Conservation (phyloP, 2,113 vertebrate genomes). For the Dromiciops gliroides region DNA sequence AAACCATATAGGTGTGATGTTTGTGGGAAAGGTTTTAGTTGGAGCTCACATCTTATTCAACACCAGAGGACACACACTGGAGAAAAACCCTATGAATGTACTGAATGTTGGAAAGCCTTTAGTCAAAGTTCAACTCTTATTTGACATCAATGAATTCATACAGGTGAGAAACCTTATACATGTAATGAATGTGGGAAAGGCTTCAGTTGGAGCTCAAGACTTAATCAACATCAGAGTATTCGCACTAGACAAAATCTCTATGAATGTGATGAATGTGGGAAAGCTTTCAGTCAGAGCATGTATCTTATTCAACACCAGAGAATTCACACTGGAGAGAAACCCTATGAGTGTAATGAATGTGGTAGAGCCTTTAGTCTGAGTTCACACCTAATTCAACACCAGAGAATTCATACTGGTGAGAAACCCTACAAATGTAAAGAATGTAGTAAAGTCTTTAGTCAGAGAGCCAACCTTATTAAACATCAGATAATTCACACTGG, state of each 20-base stretch:
- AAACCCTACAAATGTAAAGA: conserved; percentile 79
- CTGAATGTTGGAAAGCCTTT: conserved; percentile 77
- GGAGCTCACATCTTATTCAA: conserved; percentile 82
- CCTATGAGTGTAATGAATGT: conserved; percentile 78
- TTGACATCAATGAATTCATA: conserved; percentile 77
- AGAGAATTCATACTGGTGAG: conserved; percentile 78
- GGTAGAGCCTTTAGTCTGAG: conserved; percentile 78
- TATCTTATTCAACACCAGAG: conserved; percentile 82
- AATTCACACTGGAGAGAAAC: conserved; percentile 81
- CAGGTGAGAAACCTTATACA: conserved; percentile 80
- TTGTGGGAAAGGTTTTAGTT: conserved; percentile 81
- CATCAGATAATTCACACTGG: conserved; percentile 81
- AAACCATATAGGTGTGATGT: conserved; percentile 75
- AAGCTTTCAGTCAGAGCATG: conserved; percentile 82
- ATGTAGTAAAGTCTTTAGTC: conserved; percentile 80
- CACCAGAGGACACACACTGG: conserved; percentile 83
- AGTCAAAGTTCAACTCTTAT: conserved; percentile 79
- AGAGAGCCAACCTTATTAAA: conserved; percentile 76
- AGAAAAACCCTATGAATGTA: conserved; percentile 79
- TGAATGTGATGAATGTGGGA: conserved; percentile 73
- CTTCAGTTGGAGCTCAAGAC: conserved; percentile 82
- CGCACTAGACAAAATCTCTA: conserved; percentile 81
- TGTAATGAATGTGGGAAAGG: conserved; percentile 79
- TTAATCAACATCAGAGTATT: conserved; percentile 81
- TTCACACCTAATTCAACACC: conserved; percentile 78